Percentiles rank a stretch among this genome's conserved stretches.
phyloP scores from a whole-genome alignment of 2,113 vertebrate species.

The Romanogobio albipinnatus region DNA sequence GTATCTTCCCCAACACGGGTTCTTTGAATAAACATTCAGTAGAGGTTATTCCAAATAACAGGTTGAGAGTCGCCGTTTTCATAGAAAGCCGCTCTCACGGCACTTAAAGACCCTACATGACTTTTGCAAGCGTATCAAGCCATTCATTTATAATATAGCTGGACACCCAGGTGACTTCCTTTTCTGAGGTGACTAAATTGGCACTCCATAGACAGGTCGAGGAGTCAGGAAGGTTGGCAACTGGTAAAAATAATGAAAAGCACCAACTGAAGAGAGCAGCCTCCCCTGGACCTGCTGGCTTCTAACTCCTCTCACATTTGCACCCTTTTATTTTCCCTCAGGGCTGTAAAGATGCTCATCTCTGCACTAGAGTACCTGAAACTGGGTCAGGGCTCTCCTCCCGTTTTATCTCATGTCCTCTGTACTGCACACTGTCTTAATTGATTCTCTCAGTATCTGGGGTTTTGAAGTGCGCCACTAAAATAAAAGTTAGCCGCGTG shows the following conservation, averaged over 20 bases:
- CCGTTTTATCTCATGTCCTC: constrained; percentile 73
- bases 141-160: background rate
- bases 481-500: constrained; percentile 53
- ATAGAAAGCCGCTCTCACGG: background rate
- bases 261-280: constrained; percentile 16
- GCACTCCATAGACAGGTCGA: constrained; percentile 37
- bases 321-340: constrained; percentile 50
- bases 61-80: background rate
- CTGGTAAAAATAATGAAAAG: constrained; percentile 52
- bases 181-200: constrained; percentile 37
- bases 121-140: constrained; percentile 37
- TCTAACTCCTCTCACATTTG: constrained; percentile 48
- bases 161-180: constrained; percentile 36
- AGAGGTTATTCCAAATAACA: constrained; percentile 17
- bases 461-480: constrained; percentile 45
- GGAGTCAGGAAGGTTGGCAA: constrained; percentile 28
- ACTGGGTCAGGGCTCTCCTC: constrained; percentile 66
- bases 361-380: constrained; percentile 60
- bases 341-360: constrained; percentile 57
- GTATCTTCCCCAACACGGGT: background rate
- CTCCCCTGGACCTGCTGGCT: constrained; percentile 41
- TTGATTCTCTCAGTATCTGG: constrained; percentile 49
- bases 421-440: constrained; percentile 58
- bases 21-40: constrained; percentile 10
- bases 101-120: background rate